Base-by-base conservation (phyloP, 2,113 vertebrate species). In the Orthonyx spaldingii region DNA sequence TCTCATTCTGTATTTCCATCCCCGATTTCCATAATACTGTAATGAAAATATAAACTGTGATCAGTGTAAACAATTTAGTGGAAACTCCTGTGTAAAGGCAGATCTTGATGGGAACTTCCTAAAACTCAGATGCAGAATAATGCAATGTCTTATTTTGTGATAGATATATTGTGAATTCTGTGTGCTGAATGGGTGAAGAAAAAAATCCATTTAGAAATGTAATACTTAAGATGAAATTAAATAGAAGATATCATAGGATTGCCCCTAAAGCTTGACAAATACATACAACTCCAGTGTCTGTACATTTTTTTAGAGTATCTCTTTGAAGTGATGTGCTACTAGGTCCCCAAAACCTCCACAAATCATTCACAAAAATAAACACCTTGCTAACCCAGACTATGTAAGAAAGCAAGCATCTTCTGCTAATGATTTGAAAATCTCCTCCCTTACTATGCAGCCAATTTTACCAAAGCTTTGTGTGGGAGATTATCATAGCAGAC, bases 41-140 rank as follows among this genome's bases (percentile, higher is more conserved):
- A 76, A 69, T 70, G 74, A 85, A 76, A 89, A 33, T 23, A 72
- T 11, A 28, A 69, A 57, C 41, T 77, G 20, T 81, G 53, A 65
- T 65, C 50, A 74, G 13, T n/a, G 24, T 65, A 64, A 50, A 46
- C 26, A 42, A 64, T 57, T 79, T 57, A 65, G 23, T 87, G 55
- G 87, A 72, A 94, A 91, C 15, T 46, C 37, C 53, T 68, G 24
- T 76, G 35, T 49, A 68, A 89, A 87, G 35, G 59, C 46, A 74
- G 53, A 50, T 82, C 69, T 61, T 50, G 28, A 39, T 35, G 28
- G 32, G 23, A 72, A 61, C 53, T 65, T 89, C 44, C 37, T 87
- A 55, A 41, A 79, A 39, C 2, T 27, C 11, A n/a, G 33, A 53
- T 68, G 37, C 16, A 70, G 32, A 32, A 64, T 59, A 87, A 79